phyloP scores from a whole-genome alignment of 1,140 invertebrate genomes.

The Meloidogyne floridensis region DNA sequence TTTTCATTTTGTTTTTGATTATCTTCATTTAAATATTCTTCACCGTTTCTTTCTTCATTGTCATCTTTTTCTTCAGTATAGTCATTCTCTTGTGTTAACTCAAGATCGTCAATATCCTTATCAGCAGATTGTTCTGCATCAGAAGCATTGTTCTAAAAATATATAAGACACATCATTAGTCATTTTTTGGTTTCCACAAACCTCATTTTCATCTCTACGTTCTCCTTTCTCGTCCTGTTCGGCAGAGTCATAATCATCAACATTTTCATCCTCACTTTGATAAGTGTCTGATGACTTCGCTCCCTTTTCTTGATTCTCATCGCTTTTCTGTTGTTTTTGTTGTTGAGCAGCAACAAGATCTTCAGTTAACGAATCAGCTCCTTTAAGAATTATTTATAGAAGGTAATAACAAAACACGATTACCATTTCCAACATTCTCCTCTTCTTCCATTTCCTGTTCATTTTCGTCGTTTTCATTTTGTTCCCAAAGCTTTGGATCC shows the following conservation, averaged over 20 bases:
- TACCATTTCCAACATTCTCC: constrained; percentile 70
- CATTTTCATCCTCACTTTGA: constrained; percentile 12
- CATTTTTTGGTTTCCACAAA: background rate
- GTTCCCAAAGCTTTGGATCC: constrained; percentile 63
- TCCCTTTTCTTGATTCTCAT: constrained; percentile 52
- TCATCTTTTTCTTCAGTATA: constrained; percentile 42
- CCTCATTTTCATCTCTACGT: constrained; percentile 68
- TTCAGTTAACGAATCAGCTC: constrained; percentile 57
- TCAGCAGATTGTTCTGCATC: constrained; percentile 4
- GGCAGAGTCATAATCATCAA: constrained; percentile 67
- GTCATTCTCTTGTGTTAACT: constrained; percentile 8
- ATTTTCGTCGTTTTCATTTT: constrained; percentile 81
- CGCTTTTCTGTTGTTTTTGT: constrained; percentile 32
- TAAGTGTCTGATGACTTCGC: constrained; percentile 27
- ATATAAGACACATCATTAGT: no score
- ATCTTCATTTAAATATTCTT: background rate
- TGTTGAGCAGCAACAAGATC: constrained; percentile 53
- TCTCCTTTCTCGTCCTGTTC: constrained; percentile 68
- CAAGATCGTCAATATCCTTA: constrained; percentile 14
- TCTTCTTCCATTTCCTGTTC: constrained; percentile 84
- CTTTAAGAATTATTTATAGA: constrained; percentile 16
- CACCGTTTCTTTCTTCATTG: background rate
- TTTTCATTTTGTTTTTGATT: constrained; percentile 22
- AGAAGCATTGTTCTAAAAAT: no score
- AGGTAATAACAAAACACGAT: background rate